Evolutionary conservation across 2,797 vertebrate genomes (phyloP), one percentile per base, ranked within the genome.

Genomic region (Bufotes viridis): DNA sequence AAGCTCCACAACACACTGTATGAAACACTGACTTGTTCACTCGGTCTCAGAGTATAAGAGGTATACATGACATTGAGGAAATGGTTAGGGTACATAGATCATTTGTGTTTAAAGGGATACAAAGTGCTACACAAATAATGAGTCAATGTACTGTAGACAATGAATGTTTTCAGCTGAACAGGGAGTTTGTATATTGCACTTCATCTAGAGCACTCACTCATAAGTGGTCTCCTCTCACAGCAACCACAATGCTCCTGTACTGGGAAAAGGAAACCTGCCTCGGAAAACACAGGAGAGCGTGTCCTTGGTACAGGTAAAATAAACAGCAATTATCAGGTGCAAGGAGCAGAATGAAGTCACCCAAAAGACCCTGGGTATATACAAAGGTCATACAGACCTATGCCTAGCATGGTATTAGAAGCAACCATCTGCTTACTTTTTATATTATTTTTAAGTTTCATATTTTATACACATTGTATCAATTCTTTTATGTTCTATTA

Each of bases 11-110:
- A 60, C 29, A 79, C 26, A 63, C 76, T 72, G 57, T n/a, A 81
- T 88, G 78, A 88, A 88, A 75, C 29, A 7, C n/a, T 60, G 57
- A 81, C 87, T 84, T 88, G 87, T 88, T 88, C 87, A 79, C 60
- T 79, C 67, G 74, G 65, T 15, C 49, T 15, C 51, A 53, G 61
- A 58, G n/a, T 79, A 61, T 82, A 34, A 42, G 49, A 70, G 51
- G 20, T 83, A 57, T 49, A 53, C 2, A 67, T 78, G 24, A 84
- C 87, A 75, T 75, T 53, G 53, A 82, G 55, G 60, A 58, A 78
- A 78, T 76, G 83, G 74, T 63, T 63, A 26, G 22, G 34, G 29
- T 61, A 61, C 29, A 85, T 75, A 85, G 34, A 60, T 85, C n/a
- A 85, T 78, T 26, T 60, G 18, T 84, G 55, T 20, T 70, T 70